These are phyloP conservation scores for Caenorhabditis doughertyi DNA, from an alignment of 2,888 invertebrate species.

Conservation along the genomic window DNA sequence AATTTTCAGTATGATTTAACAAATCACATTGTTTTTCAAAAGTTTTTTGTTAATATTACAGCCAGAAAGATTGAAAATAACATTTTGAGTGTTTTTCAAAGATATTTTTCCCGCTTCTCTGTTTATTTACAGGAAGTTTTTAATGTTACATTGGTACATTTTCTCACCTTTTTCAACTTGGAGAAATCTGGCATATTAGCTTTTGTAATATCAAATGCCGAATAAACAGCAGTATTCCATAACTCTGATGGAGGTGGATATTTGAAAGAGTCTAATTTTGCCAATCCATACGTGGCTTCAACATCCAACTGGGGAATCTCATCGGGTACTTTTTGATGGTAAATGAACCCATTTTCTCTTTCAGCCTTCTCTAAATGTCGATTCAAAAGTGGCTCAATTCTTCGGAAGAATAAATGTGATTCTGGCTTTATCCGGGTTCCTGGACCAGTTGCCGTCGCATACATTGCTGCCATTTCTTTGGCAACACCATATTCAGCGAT, in stretches of 20 bases:
- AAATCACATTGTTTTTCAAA: no score
- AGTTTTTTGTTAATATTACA: no score
- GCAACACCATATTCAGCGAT: constrained; percentile 83
- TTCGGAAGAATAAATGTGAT: constrained; percentile 86
- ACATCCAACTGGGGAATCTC: constrained; percentile 86
- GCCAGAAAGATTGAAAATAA: no score
- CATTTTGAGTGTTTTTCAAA: no score
- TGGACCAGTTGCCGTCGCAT: constrained; percentile 85
- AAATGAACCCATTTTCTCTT: constrained; percentile 87
- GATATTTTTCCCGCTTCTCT: no score
- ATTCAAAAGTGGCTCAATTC: constrained; percentile 85
- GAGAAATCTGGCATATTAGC: constrained; percentile 78
- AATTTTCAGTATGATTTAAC: no score
- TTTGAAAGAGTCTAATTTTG: constrained; percentile 86
- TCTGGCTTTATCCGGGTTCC: constrained; percentile 86
- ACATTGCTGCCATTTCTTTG: constrained; percentile 85
- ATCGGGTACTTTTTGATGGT: constrained; percentile 86
- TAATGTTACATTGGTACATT: no score
- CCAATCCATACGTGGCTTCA: constrained; percentile 87
- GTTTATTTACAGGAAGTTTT: no score
- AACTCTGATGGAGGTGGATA: constrained; percentile 84
- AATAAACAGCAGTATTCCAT: constrained; percentile 81
- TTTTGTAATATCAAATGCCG: constrained; percentile 84
- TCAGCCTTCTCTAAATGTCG: constrained; percentile 87
- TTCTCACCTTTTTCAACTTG: constrained; percentile 84